These are phyloP conservation scores for Ophion ventricosus DNA, from an alignment of 2,888 invertebrate species.

Conservation along the genomic window DNA sequence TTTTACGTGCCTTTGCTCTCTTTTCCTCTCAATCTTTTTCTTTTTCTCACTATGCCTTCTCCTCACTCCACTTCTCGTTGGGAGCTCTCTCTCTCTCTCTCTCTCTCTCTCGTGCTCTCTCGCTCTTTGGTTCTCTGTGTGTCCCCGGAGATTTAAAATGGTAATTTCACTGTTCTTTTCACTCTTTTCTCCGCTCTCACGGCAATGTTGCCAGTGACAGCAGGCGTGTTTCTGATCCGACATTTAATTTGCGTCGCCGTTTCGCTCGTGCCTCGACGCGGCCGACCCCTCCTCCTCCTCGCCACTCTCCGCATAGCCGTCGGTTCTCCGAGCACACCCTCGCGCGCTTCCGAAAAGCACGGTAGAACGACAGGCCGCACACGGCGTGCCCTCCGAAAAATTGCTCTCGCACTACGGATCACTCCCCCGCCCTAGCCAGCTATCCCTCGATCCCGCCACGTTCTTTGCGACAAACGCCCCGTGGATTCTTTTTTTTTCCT, in stretches of 20 bases:
- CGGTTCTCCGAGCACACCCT: constrained; percentile 51
- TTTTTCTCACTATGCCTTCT: constrained; percentile 40
- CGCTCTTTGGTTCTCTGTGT: constrained; percentile 15
- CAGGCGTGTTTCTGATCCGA: constrained; percentile 75
- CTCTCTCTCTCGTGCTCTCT: constrained; percentile 25
- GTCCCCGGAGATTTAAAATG: constrained; percentile 71
- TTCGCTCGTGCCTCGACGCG: constrained; percentile 62
- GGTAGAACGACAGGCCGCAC: constrained; percentile 2
- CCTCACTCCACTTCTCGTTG: not conserved
- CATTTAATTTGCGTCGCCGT: constrained; percentile 77
- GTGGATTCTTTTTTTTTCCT: constrained; percentile 20
- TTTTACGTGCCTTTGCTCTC: constrained; percentile 15
- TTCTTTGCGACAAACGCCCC: constrained; percentile 41
- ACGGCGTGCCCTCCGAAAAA: constrained; percentile 48
- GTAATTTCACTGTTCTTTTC: constrained; percentile 72
- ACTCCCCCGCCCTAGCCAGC: not conserved
- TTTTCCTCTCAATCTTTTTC: constrained; percentile 14
- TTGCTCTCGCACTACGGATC: constrained; percentile 35
- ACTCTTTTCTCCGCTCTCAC: constrained; percentile 64
- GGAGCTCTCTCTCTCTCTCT: constrained; percentile 32
- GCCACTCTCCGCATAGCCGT: not conserved
- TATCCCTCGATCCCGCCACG: not conserved
- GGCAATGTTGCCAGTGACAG: constrained; percentile 74
- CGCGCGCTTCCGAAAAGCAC: constrained; percentile 43
- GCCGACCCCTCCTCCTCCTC: not conserved